Conservation (phyloP, 1,140 invertebrate species). For the Drosophila santomea region DNA sequence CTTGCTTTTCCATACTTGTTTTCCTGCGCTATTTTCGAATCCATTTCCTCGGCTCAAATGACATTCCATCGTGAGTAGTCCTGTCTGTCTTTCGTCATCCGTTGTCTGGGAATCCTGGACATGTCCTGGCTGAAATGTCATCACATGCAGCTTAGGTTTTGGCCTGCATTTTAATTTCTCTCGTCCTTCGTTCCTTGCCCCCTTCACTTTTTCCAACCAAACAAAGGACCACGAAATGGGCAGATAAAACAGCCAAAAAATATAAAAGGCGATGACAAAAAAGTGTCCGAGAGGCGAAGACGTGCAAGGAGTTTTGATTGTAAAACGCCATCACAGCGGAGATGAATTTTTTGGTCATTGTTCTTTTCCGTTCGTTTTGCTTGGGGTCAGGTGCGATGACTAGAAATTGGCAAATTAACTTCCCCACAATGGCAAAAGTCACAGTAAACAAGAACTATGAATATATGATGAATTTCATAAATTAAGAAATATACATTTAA, state of each 20-base stretch:
- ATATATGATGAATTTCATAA: no score
- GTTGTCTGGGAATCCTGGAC: slow-evolving; percentile 4
- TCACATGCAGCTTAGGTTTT: slow-evolving; percentile 47
- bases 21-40: background rate
- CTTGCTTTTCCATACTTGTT: slow-evolving; percentile 3
- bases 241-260: slow-evolving; percentile 15
- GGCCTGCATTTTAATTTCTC: slow-evolving; percentile 65
- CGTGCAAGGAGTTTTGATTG: slow-evolving; percentile 62
- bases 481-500: no score
- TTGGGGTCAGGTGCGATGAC: slow-evolving; percentile 8
- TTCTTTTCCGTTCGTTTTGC: background rate
- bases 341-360: slow-evolving; percentile 11
- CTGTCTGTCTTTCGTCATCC: background rate
- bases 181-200: background rate
- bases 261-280: slow-evolving; percentile 2
- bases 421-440: background rate
- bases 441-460: background rate
- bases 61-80: slow-evolving; percentile 4
- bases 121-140: slow-evolving; percentile 28
- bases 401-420: slow-evolving; percentile 23
- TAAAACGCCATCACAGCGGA: slow-evolving; percentile 26
- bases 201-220: background rate
- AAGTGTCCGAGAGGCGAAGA: slow-evolving; percentile 39
- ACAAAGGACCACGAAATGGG: slow-evolving; percentile 38
- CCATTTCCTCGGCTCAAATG: slow-evolving; percentile 1